Conservation (phyloP, 2,797 vertebrate genomes). For the Molossus alvarezi region DNA sequence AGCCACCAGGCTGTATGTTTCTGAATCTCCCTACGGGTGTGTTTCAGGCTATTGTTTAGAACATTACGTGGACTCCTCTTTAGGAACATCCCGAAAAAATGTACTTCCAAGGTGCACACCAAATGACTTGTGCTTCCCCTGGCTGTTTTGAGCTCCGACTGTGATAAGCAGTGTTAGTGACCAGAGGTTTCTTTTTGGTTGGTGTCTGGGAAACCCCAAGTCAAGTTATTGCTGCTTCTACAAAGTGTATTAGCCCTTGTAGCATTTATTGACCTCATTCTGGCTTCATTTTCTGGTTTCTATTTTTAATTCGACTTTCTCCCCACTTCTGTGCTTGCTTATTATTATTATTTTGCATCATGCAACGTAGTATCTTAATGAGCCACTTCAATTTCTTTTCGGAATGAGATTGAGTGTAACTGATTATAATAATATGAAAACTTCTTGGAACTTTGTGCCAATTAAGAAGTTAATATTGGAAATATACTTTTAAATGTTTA, state of each 20-base stretch:
- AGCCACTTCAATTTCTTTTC: slow-evolving; percentile 55
- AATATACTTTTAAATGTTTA: background rate
- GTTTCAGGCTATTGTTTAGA: background rate
- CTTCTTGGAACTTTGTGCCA: slow-evolving; percentile 38
- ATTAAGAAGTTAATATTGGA: slow-evolving; percentile 1
- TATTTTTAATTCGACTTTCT: slow-evolving; percentile 74
- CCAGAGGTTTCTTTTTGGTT: background rate
- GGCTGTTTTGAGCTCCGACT: background rate
- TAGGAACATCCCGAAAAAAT: background rate
- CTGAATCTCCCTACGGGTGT: background rate
- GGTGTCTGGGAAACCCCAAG: background rate
- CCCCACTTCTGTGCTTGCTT: slow-evolving; percentile 30
- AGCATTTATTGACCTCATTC: slow-evolving; percentile 6
- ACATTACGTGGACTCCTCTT: background rate
- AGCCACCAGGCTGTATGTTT: background rate
- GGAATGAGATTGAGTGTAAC: slow-evolving; percentile 29
- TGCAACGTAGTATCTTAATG: background rate
- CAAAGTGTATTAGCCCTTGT: background rate
- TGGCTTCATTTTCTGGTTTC: slow-evolving; percentile 67
- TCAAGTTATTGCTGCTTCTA: background rate
- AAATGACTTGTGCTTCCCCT: background rate
- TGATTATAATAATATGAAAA: slow-evolving; percentile 34
- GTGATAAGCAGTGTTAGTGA: background rate
- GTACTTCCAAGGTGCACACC: background rate
- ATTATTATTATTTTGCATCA: slow-evolving; percentile 31